Evolutionary conservation across 2,888 invertebrate species (phyloP), one percentile per base, ranked within the genome.

Genomic region (Megamerina dolium): DNA sequence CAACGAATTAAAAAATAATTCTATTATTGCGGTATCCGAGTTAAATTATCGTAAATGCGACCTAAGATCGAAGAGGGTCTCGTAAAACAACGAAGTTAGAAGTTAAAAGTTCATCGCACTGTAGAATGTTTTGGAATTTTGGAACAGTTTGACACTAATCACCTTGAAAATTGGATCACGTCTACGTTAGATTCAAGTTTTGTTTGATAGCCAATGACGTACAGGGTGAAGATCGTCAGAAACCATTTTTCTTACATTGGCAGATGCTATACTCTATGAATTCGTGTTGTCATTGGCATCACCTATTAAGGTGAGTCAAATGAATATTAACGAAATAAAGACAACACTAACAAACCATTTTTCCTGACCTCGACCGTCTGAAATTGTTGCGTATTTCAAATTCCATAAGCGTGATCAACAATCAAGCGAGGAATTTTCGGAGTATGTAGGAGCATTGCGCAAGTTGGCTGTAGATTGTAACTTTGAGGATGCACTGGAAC

Each of bases 211-310:
- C n/a, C 5, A 8, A 9, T 3, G 2, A 9, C 12, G n/a, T 5
- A 29, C 3, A 23, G 26, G 38, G 17, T 8, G 2, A n/a, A 14
- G 5, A 4, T 18, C 16, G 18, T 18, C 3, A 9, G 20, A 33
- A 9, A 18, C n/a, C 18, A 3, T 33, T 17, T 34, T 34, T 12
- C 17, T n/a, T n/a, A n/a, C n/a, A n/a, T n/a, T n/a, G n/a, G n/a
- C n/a, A n/a, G 49, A 46, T 3, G 44, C 49, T 18, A 20, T 26
- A 13, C 33, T 53, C 8, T 48, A 40, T 34, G 51, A 50, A 14
- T 45, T 49, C 17, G 37, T 50, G 48, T 41, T 46, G 39, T 49
- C 49, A 48, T 51, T 53, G 43, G 48, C 48, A 34, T 50, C 44
- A 8, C 50, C 47, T 2, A 46, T 35, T 20, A 36, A 37, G 46